These are phyloP conservation scores for Thalassarche chlororhynchos DNA, from an alignment of 2,113 vertebrate species.

Conservation along the genomic window DNA sequence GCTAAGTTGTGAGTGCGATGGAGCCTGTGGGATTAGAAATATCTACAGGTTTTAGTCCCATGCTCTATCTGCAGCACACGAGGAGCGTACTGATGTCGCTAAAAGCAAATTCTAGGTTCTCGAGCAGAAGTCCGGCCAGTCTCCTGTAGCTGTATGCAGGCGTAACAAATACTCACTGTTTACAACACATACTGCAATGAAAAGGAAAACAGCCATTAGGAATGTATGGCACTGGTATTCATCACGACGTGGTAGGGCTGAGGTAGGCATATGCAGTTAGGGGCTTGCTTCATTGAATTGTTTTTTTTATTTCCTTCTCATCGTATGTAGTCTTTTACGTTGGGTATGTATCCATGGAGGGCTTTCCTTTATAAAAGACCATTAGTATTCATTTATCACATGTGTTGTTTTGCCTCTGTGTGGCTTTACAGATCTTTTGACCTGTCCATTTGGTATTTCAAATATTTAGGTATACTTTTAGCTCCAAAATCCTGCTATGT, in stretches of 20 bases:
- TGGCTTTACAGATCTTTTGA: neutral
- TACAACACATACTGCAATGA: neutral
- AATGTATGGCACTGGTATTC: neutral
- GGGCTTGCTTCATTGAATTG: neutral
- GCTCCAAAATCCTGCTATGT: neutral
- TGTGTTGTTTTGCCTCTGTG: neutral
- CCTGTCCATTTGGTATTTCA: slow-evolving; percentile 8
- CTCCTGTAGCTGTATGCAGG: neutral
- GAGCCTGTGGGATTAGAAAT: neutral
- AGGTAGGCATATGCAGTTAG: neutral
- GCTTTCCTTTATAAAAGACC: neutral
- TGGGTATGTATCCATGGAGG: neutral
- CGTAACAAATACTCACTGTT: neutral
- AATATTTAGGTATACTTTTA: slow-evolving; percentile 39
- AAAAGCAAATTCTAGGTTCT: neutral
- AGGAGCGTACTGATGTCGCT: neutral
- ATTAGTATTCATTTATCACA: neutral
- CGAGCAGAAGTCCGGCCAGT: neutral
- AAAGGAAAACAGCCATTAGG: neutral
- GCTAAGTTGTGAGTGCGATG: neutral
- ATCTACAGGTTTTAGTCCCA: neutral
- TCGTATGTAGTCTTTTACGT: fast-evolving
- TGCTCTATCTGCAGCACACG: neutral
- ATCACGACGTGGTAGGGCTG: neutral
- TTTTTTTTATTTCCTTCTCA: neutral